Conservation (phyloP, 2,888 invertebrate species). For the Meliscaeva auricollis region DNA sequence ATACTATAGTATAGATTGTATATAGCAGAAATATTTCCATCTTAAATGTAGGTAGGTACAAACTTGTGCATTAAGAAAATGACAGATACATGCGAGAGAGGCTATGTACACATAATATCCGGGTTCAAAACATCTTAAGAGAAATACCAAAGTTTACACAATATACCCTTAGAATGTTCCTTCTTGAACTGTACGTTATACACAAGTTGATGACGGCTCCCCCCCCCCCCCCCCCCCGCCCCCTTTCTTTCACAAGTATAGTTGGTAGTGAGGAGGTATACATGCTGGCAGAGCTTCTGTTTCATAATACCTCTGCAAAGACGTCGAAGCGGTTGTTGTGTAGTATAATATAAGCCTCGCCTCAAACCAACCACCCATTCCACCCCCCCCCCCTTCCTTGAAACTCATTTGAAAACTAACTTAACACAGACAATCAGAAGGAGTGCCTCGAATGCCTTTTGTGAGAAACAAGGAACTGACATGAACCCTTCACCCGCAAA, state of each 20-base stretch:
- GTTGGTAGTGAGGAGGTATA: background rate
- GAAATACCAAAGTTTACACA: conserved; percentile 61
- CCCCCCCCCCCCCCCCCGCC: too few species aligned
- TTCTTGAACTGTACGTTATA: conserved; percentile 47
- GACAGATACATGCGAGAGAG: conserved; percentile 69
- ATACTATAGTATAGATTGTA: background rate
- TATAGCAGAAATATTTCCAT: background rate
- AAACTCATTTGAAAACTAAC: conserved; percentile 27
- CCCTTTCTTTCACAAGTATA: background rate
- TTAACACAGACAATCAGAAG: conserved; percentile 44
- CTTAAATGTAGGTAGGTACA: conserved; percentile 43
- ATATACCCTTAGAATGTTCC: conserved; percentile 61
- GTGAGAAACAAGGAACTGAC: conserved; percentile 70
- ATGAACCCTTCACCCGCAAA: conserved; percentile 55
- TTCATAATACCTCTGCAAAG: conserved; percentile 48
- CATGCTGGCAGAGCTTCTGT: conserved; percentile 9
- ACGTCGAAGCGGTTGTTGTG: background rate
- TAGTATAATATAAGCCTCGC: background rate
- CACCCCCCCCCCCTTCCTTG: background rate
- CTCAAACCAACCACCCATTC: background rate
- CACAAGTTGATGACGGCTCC: background rate
- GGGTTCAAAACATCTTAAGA: conserved; percentile 64
- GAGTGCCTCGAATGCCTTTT: conserved; percentile 45
- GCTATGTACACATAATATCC: conserved; percentile 68
- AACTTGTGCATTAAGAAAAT: conserved; percentile 73